These are phyloP conservation scores for Lottia scabra DNA, from an alignment of 2,888 invertebrate species.

Conservation along the genomic window DNA sequence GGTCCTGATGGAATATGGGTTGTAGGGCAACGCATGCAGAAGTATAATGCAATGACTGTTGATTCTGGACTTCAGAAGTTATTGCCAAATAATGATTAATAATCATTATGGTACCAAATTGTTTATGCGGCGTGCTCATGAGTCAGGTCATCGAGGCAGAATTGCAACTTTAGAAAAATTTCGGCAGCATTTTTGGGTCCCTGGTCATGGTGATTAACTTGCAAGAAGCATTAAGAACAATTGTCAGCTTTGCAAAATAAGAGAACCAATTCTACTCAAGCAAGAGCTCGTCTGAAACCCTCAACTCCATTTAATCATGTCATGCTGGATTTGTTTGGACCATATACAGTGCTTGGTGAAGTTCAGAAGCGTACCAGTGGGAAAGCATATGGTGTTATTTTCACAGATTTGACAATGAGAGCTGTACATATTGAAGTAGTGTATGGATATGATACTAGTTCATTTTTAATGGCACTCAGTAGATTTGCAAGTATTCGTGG, in stretches of 20 bases:
- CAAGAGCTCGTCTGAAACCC: conserved; percentile 7
- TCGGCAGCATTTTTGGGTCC: conserved; percentile 7
- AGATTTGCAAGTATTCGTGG: no score
- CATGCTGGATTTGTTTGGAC: no score
- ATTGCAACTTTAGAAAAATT: conserved; percentile 12
- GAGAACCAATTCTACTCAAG: conserved; percentile 4
- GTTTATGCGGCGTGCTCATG: conserved; percentile 9
- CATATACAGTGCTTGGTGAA: no score
- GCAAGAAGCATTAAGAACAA: background rate
- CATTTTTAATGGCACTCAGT: background rate
- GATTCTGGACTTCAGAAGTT: conserved; percentile 3
- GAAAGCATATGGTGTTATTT: conserved; percentile 11
- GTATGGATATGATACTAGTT: no score
- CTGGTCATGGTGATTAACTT: conserved; percentile 9
- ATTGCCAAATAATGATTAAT: background rate
- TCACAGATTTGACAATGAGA: no score
- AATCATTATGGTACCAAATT: conserved; percentile 9
- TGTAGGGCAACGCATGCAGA: conserved; percentile 8
- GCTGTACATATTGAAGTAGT: no score
- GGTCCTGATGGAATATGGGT: conserved; percentile 10
- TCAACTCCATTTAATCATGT: background rate
- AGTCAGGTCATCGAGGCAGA: conserved; percentile 10
- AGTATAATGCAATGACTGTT: conserved; percentile 12
- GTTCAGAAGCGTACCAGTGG: background rate
- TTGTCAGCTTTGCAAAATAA: conserved; percentile 11